phyloP scores from a whole-genome alignment of 2,888 invertebrate genomes.

The Melanotus villosus region DNA sequence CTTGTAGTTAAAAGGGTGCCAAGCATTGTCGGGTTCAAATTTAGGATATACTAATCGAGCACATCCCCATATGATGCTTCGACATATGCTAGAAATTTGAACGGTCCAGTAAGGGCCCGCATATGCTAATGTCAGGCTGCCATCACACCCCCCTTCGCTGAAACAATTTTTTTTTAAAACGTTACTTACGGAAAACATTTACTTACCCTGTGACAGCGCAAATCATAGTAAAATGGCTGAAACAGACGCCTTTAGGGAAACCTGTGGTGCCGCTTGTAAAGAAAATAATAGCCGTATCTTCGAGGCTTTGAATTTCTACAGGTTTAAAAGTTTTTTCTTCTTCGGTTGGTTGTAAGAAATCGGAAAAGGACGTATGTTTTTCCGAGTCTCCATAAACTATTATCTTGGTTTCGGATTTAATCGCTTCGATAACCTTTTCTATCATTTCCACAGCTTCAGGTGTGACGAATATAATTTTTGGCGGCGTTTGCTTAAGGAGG shows the following conservation, averaged over 20 bases:
- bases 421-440: slow-evolving; percentile 48
- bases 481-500: slow-evolving; percentile 53
- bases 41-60: too few species aligned
- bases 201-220: too few species aligned
- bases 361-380: slow-evolving; percentile 45
- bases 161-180: too few species aligned
- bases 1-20: too few species aligned
- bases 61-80: too few species aligned
- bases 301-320: slow-evolving; percentile 25
- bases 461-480: slow-evolving; percentile 57
- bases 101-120: too few species aligned
- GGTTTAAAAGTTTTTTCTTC: slow-evolving; percentile 49
- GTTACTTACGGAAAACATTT: too few species aligned
- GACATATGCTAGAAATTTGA: too few species aligned
- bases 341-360: slow-evolving; percentile 56
- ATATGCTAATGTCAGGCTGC: background rate
- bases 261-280: slow-evolving; percentile 57
- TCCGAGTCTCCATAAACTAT: slow-evolving; percentile 57
- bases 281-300: slow-evolving; percentile 48
- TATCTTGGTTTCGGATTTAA: slow-evolving; percentile 53
- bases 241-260: slow-evolving; percentile 53
- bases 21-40: too few species aligned
- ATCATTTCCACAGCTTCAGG: slow-evolving; percentile 45
- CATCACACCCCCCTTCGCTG: too few species aligned
- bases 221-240: slow-evolving; percentile 41